These are phyloP conservation scores for Sebastes hubbsi DNA, from an alignment of 2,797 vertebrate species.

Conservation along the genomic window DNA sequence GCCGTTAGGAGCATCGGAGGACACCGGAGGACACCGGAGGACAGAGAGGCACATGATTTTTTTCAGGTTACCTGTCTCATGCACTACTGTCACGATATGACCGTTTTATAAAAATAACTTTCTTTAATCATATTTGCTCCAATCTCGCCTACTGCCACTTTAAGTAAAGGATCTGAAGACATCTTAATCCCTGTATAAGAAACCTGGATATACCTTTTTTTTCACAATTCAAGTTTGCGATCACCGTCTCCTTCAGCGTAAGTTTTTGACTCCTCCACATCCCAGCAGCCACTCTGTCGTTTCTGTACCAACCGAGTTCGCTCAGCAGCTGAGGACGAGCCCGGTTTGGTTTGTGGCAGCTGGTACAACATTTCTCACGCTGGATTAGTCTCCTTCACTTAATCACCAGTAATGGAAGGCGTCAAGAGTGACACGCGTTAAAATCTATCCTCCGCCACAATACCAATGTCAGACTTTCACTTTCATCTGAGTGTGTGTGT, in stretches of 20 bases:
- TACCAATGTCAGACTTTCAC: background rate
- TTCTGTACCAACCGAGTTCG: background rate
- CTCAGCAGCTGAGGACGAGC: background rate
- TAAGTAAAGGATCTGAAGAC: background rate
- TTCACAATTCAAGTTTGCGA: background rate
- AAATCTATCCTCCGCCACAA: background rate
- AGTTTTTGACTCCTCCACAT: background rate
- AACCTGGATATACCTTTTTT: too few species aligned
- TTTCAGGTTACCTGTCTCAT: too few species aligned
- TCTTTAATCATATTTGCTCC: too few species aligned
- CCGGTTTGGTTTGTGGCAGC: background rate
- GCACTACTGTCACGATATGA: too few species aligned
- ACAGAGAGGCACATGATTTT: too few species aligned
- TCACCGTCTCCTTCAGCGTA: background rate
- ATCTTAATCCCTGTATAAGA: too few species aligned
- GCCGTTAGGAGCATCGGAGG: too few species aligned
- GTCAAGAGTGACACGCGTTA: background rate
- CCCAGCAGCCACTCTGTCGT: background rate
- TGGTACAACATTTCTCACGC: background rate
- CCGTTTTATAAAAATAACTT: too few species aligned
- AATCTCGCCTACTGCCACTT: too few species aligned
- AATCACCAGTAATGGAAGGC: background rate
- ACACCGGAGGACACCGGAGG: too few species aligned
- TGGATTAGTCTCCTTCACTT: background rate
- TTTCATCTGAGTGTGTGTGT: background rate